phyloP scores from a whole-genome alignment of 2,113 vertebrate genomes.

The Phainopepla nitens region DNA sequence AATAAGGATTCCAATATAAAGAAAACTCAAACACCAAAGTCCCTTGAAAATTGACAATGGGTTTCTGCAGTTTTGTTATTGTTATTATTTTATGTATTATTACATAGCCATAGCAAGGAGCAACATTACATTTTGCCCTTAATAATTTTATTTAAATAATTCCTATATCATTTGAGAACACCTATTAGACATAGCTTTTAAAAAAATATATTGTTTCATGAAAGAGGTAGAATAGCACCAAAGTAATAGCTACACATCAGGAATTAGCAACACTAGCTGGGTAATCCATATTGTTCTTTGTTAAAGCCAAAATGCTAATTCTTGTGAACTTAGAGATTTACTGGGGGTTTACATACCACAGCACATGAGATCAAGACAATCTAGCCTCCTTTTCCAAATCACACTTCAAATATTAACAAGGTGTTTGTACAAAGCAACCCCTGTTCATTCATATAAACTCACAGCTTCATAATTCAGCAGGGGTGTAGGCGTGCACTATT shows the following conservation, averaged over 20 bases:
- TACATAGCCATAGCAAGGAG: background rate
- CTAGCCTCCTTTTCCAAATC: background rate
- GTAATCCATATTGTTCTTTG: background rate
- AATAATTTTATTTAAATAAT: background rate
- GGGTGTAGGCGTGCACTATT: background rate
- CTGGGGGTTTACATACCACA: background rate
- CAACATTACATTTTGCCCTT: background rate
- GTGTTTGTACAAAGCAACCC: background rate
- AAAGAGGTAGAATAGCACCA: background rate
- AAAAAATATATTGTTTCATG: rapidly evolving
- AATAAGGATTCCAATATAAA: background rate
- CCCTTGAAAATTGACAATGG: background rate
- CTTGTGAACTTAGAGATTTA: background rate
- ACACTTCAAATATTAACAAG: background rate
- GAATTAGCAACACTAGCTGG: background rate
- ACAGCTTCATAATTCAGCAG: background rate
- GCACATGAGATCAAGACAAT: background rate
- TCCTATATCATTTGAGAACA: background rate
- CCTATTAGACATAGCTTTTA: background rate
- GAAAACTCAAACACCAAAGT: background rate
- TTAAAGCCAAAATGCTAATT: background rate
- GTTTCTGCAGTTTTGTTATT: background rate
- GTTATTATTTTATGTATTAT: background rate
- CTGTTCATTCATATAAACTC: background rate
- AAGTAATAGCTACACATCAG: background rate